Conservation (phyloP, 2,797 vertebrate species). For the Gastrophryne carolinensis region DNA sequence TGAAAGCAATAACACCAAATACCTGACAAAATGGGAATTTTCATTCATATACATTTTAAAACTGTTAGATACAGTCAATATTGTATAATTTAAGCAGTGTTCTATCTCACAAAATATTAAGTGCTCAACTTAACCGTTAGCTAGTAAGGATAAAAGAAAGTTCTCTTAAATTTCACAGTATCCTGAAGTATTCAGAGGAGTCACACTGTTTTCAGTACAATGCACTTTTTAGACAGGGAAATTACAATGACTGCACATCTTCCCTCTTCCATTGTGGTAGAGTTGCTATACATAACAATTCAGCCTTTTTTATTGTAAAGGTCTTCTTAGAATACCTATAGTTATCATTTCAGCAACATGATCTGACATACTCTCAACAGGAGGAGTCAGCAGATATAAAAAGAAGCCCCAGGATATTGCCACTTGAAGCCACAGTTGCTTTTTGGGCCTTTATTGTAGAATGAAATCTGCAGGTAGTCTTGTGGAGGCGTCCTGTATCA, state of each 20-base stretch:
- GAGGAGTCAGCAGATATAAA: constrained; percentile 45
- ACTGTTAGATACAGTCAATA: too few relatives aligned
- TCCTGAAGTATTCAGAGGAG: constrained; percentile 1
- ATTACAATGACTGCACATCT: constrained; percentile 45
- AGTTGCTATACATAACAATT: constrained; percentile 46
- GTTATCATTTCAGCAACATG: constrained; percentile 48
- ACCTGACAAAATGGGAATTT: too few relatives aligned
- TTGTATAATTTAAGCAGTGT: too few relatives aligned
- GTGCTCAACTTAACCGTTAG: too few relatives aligned
- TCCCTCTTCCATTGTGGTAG: constrained; percentile 35
- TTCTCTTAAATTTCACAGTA: constrained; percentile 9
- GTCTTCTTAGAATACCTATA: constrained; percentile 45
- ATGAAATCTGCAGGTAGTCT: constrained; percentile 47
- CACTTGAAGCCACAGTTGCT: constrained; percentile 28
- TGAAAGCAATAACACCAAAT: too few relatives aligned
- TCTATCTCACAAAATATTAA: too few relatives aligned
- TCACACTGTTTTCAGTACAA: constrained; percentile 24
- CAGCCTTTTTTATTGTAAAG: constrained; percentile 43
- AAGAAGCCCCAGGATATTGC: constrained; percentile 45
- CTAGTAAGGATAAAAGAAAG: constrained; percentile 2
- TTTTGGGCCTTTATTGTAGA: constrained; percentile 44
- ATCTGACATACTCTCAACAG: constrained; percentile 49
- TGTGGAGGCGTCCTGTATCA: constrained; percentile 39
- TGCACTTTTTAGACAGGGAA: constrained; percentile 37
- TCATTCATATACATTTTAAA: too few relatives aligned